Conservation (phyloP, 2,797 vertebrate genomes). For the Peromyscus nudipes region DNA sequence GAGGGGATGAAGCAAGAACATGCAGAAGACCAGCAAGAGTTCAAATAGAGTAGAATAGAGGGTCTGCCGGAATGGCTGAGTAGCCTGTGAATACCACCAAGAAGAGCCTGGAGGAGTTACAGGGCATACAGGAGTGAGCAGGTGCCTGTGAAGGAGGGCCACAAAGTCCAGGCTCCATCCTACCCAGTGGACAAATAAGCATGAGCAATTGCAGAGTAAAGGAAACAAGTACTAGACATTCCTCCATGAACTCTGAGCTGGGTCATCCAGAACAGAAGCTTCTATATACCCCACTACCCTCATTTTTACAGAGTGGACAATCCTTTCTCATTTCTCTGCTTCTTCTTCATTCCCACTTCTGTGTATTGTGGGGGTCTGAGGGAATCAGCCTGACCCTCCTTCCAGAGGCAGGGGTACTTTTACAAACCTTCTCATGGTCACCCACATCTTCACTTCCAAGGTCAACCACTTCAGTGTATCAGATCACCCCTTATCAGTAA, state of each 20-base stretch:
- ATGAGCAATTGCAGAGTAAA: no score
- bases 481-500: no score
- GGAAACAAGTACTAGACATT: no score
- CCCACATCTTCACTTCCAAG: not conserved
- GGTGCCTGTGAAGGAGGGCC: no score
- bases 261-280: not conserved
- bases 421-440: fast-evolving
- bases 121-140: not conserved
- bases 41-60: not conserved
- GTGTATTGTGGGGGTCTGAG: not conserved
- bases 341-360: not conserved
- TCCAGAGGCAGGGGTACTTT: not conserved
- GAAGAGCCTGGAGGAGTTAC: not conserved
- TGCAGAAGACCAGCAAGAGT: not conserved
- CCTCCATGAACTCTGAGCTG: not conserved
- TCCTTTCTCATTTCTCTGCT: not conserved
- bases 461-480: not conserved
- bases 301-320: fast-evolving
- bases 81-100: not conserved
- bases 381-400: not conserved
- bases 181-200: not conserved
- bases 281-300: not conserved
- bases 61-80: not conserved
- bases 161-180: not conserved
- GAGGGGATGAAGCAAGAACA: not conserved